Base-by-base conservation (phyloP, 2,113 vertebrate species). In the Anolis sagrei region DNA sequence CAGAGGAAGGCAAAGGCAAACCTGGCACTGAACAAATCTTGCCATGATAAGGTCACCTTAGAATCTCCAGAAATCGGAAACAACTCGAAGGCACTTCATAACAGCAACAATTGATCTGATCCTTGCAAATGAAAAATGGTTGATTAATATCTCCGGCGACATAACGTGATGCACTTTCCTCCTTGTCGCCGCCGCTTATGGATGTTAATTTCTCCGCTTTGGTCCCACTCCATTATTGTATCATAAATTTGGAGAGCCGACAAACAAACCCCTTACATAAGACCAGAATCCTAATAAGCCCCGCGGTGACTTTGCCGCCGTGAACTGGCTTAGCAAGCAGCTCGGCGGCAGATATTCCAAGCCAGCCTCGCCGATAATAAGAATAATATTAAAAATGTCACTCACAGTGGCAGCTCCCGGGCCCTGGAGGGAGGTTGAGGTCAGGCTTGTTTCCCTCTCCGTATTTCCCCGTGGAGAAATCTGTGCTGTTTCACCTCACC, bases 321-420 rank as follows among this genome's bases (percentile, higher is more conserved):
- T 18, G 79, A 49, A 78, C 27, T 0, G 0, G 51, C 34, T 79
- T 62, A 18, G 58, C 19, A 39, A 27, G 79, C 29, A 78, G 81
- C 68, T 27, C 82, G 1, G n/a, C 4, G 54, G 58, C 23, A 34
- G 80, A 0, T 39, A n/a, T 66, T 34, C 39, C 0, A 0, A 70
- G 34, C 7, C 8, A 5, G 61, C 66, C 34, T 39, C 0, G 3
- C 18, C 25, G 48, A 66, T 90, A 84, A 89, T 79, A 61, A 85
- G 66, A 78, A 58, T 83, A 81, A 84, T 16, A 66, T 13, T 39
- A 81, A 51, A 89, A 73, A 13, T 0, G 5, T 76, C 88, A 84
- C 64, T 68, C 76, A 86, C 58, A 84, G 76, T 74, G 87, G 86
- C 84, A 92, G 90, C 76, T 87, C 2, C 0, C 82, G 74, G 66